phyloP scores from a whole-genome alignment of 2,888 invertebrate genomes.

The Embidobia sp. region DNA sequence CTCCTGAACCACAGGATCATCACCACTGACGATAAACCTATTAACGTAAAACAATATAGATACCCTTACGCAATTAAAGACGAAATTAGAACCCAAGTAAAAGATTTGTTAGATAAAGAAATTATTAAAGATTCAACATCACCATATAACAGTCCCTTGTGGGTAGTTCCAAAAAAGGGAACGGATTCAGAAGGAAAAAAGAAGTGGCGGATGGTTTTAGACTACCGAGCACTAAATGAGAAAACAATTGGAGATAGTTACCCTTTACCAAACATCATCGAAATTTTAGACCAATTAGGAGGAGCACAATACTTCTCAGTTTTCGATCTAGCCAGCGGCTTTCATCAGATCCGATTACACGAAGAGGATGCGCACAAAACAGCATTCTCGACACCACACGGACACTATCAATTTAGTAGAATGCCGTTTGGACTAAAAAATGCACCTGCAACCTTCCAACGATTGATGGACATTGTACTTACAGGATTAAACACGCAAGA shows the following conservation, averaged over 20 bases:
- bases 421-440: constrained; percentile 1
- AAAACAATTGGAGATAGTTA: neutral
- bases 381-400: neutral
- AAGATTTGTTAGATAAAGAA: neutral
- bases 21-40: neutral
- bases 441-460: neutral
- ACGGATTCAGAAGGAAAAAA: too few relatives aligned
- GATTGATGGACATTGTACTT: neutral
- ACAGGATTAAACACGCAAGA: neutral
- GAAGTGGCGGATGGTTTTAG: neutral
- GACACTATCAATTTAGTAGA: neutral
- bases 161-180: neutral
- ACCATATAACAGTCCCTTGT: neutral
- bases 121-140: neutral
- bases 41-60: neutral
- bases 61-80: neutral
- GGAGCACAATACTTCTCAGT: neutral
- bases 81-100: neutral
- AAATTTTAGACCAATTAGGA: neutral
- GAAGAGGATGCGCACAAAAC: neutral
- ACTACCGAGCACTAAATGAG: neutral
- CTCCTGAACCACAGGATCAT: neutral
- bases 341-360: neutral
- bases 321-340: neutral
- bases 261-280: neutral